Evolutionary conservation across 2,888 invertebrate genomes (phyloP).

Genomic region (Leucophora obtusa): DNA sequence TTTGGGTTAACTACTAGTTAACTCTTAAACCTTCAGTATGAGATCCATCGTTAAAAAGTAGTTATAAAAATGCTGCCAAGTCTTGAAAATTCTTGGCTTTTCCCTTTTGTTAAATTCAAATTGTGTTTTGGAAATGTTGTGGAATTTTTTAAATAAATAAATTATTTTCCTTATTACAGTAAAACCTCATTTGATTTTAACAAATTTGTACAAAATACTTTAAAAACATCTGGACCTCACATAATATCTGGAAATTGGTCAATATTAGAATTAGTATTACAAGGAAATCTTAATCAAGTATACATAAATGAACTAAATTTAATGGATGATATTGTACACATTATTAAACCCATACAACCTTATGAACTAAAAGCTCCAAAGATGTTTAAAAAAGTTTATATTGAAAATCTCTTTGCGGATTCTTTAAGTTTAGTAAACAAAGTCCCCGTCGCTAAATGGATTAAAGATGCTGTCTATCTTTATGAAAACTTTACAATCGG

Average conservation of each 20-base stretch:
- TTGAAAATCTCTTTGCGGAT: slow-evolving; percentile 75
- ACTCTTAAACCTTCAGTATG: too few relatives aligned
- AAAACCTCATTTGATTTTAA: slow-evolving; percentile 73
- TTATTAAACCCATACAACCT: slow-evolving; percentile 70
- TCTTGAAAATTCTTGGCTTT: too few relatives aligned
- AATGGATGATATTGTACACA: slow-evolving; percentile 79
- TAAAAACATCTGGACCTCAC: slow-evolving; percentile 79
- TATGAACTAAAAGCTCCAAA: slow-evolving; percentile 79
- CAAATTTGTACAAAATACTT: slow-evolving; percentile 77
- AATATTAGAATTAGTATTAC: slow-evolving; percentile 67
- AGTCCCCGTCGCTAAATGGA: slow-evolving; percentile 79
- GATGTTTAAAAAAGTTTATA: slow-evolving; percentile 75
- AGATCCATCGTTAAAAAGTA: too few relatives aligned
- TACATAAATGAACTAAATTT: slow-evolving; percentile 80
- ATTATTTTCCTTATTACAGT: slow-evolving; percentile 59
- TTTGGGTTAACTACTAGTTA: too few relatives aligned
- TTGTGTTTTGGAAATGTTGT: too few relatives aligned
- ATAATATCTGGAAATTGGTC: slow-evolving; percentile 76
- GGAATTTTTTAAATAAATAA: too few relatives aligned
- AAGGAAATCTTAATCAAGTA: slow-evolving; percentile 74
- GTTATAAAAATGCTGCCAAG: too few relatives aligned
- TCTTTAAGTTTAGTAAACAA: slow-evolving; percentile 76
- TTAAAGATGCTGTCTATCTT: slow-evolving; percentile 77
- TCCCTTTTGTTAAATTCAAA: too few relatives aligned
- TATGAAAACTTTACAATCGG: slow-evolving; percentile 77